Percentiles rank a stretch among this genome's conserved stretches.
phyloP scores from a whole-genome alignment of 2,888 invertebrate genomes.

The Pollenia labialis region DNA sequence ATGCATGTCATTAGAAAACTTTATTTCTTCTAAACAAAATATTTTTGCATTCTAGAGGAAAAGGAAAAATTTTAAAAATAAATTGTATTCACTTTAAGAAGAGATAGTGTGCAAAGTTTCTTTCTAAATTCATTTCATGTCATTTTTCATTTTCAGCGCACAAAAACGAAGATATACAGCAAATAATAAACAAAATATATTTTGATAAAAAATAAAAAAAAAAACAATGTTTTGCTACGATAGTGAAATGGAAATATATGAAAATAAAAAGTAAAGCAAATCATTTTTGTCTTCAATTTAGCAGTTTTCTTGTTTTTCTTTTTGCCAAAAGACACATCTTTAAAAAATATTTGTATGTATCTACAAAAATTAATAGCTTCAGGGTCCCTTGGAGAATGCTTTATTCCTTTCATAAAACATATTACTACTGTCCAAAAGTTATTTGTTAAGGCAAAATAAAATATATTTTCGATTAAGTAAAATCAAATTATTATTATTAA shows the following conservation, averaged over 20 bases:
- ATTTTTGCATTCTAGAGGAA: background rate
- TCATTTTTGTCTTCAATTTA: background rate
- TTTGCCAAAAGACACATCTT: no score
- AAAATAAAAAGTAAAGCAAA: background rate
- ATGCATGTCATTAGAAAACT: slow-evolving; percentile 49
- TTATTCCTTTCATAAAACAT: no score
- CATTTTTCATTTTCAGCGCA: slow-evolving; percentile 38
- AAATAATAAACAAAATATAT: slow-evolving; percentile 12
- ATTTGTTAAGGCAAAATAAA: no score
- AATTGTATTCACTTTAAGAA: background rate
- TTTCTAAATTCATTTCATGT: slow-evolving; percentile 14
- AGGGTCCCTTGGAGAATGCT: background rate
- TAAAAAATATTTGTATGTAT: background rate
- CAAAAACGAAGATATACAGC: background rate
- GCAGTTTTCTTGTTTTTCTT: background rate
- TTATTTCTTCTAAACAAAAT: slow-evolving; percentile 31
- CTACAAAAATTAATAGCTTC: background rate
- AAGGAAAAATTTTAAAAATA: background rate
- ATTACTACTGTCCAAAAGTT: no score
- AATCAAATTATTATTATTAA: no score
- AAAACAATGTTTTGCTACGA: slow-evolving; percentile 1
- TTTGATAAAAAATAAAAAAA: slow-evolving; percentile 11
- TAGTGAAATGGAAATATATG: slow-evolving; percentile 5
- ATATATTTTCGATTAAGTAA: no score
- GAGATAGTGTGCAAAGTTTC: background rate